phyloP scores from a whole-genome alignment of 2,113 vertebrate genomes.

The Chunga burmeisteri region DNA sequence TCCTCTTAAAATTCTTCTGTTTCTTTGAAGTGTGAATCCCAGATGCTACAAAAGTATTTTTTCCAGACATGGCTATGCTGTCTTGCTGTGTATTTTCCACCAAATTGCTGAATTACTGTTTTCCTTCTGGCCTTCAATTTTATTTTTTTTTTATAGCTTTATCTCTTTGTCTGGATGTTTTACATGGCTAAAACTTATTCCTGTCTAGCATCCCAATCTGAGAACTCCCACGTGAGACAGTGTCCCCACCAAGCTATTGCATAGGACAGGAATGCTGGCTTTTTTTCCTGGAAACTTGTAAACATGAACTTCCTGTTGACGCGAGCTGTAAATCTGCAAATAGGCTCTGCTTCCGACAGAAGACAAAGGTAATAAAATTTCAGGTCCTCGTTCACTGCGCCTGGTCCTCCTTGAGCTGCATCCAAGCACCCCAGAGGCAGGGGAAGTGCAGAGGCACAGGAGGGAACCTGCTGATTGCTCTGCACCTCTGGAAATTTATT shows the following conservation, averaged over 20 bases:
- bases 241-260: not conserved
- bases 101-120: slow-evolving; percentile 43
- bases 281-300: slow-evolving; percentile 51
- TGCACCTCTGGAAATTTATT: not conserved
- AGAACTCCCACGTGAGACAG: not conserved
- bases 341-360: not conserved
- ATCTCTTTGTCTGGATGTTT: slow-evolving; percentile 11
- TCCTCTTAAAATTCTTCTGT: slow-evolving; percentile 36
- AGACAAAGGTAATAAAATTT: slow-evolving; percentile 7
- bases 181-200: not conserved
- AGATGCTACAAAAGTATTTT: slow-evolving; percentile 47
- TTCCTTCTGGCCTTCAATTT: not conserved
- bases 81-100: slow-evolving; percentile 45
- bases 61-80: not conserved
- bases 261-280: slow-evolving; percentile 6
- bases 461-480: not conserved
- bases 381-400: not conserved
- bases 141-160: not conserved
- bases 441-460: not conserved
- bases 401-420: not conserved
- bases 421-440: not conserved
- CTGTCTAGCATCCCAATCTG: not conserved
- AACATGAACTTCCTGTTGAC: slow-evolving; percentile 48
- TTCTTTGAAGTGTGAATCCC: slow-evolving; percentile 49
- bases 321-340: not conserved